phyloP scores from a whole-genome alignment of 2,888 invertebrate genomes.

The Xanthorhoe designata region DNA sequence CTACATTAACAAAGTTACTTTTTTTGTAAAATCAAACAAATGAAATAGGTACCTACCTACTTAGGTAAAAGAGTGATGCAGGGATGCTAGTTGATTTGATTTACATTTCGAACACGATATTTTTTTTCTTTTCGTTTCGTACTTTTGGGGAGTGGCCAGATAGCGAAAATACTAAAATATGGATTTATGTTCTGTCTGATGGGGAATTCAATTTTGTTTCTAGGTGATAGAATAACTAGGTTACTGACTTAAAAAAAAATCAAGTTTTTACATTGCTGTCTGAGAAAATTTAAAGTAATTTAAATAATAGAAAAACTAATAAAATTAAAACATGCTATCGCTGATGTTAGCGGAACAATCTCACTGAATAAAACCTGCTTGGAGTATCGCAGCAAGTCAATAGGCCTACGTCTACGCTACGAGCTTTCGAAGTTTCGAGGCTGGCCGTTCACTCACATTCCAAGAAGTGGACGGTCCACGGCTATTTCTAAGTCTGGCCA shows the following conservation, averaged over 20 bases:
- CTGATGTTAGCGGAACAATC: neutral
- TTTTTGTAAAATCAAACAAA: no score
- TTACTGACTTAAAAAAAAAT: neutral
- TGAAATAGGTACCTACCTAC: neutral
- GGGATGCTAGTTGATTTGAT: no score
- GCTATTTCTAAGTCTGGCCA: constrained; percentile 62
- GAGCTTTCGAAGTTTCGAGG: constrained; percentile 35
- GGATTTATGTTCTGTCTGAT: no score
- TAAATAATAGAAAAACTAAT: neutral
- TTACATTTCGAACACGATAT: no score
- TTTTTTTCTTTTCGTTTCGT: no score
- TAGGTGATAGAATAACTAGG: neutral
- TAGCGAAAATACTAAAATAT: no score
- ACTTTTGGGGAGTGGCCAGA: no score
- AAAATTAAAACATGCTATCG: neutral
- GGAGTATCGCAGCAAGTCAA: constrained; percentile 22
- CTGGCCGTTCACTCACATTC: constrained; percentile 42
- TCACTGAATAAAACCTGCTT: constrained; percentile 7
- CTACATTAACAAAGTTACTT: no score
- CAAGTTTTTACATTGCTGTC: neutral
- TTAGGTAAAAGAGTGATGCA: no score
- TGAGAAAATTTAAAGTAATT: no score
- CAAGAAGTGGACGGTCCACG: constrained; percentile 44
- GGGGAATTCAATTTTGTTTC: neutral
- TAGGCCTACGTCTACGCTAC: constrained; percentile 30